A percentile compares a stretch with the other conserved stretches of the same genome.
phyloP scores from a whole-genome alignment of 92 coral and sea anemone genomes.

The Epizoanthus illoricatus region DNA sequence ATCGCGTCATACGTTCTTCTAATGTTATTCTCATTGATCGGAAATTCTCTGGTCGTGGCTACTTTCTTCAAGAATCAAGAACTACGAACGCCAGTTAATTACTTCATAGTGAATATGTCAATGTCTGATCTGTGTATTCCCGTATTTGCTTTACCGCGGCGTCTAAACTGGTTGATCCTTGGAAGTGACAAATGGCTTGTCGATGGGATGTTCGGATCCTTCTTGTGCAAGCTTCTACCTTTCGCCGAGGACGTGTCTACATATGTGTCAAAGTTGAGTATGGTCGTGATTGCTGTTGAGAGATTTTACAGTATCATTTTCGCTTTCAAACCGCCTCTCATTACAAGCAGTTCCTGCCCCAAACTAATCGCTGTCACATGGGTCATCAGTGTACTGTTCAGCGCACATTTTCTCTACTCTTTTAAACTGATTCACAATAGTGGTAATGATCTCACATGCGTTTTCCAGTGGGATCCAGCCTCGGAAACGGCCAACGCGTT shows the following conservation, averaged over 20 bases:
- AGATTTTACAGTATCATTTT: slow-evolving; percentile 26
- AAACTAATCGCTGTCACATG: slow-evolving; percentile 21
- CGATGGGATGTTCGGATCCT: slow-evolving; percentile 4
- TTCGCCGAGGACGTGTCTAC: slow-evolving; percentile 35
- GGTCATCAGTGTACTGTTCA: slow-evolving; percentile 15
- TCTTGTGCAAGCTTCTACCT: slow-evolving; percentile 33
- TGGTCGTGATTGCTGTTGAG: slow-evolving; percentile 31
- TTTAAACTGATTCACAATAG: slow-evolving; percentile 5
- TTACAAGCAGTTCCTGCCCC: slow-evolving; percentile 14
- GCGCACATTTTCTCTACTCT: slow-evolving; percentile 37
- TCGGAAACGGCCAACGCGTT: slow-evolving; percentile 29
- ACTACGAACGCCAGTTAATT: slow-evolving; percentile 35
- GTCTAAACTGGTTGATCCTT: slow-evolving; percentile 32
- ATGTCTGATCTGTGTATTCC: slow-evolving; percentile 36
- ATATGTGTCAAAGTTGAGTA: slow-evolving; percentile 29
- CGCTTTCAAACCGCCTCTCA: slow-evolving; percentile 29
- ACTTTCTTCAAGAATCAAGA: slow-evolving; percentile 21
- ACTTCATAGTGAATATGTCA: slow-evolving; percentile 38
- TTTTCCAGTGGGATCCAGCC: slow-evolving; percentile 19
- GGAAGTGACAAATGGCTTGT: slow-evolving; percentile 31
- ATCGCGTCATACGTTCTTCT: slow-evolving; percentile 5
- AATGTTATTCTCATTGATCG: slow-evolving; percentile 21
- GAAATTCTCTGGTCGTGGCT: slow-evolving; percentile 13
- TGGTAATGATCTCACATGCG: not conserved
- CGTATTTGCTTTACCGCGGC: slow-evolving; percentile 26